phyloP scores from a whole-genome alignment of 2,797 vertebrate species.

The Sebastiscus tertius region DNA sequence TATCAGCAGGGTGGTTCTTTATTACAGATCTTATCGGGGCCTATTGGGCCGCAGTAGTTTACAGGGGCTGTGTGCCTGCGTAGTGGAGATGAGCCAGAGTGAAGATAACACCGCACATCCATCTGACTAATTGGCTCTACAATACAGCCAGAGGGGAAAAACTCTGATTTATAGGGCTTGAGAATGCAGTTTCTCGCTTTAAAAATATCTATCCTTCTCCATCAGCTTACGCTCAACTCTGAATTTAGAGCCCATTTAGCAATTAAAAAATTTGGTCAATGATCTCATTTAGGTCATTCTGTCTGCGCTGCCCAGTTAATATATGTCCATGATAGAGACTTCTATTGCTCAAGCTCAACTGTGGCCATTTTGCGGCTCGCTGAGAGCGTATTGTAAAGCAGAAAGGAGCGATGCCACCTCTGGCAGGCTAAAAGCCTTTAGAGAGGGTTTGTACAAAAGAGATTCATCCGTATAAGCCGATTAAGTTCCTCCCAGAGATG shows the following conservation, averaged over 20 bases:
- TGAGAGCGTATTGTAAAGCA: slow-evolving; percentile 24
- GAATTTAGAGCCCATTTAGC: slow-evolving; percentile 57
- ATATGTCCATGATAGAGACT: slow-evolving; percentile 8
- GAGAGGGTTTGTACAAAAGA: slow-evolving; percentile 38
- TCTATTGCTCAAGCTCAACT: not conserved
- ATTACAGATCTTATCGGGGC: slow-evolving; percentile 66
- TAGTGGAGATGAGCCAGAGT: slow-evolving; percentile 55
- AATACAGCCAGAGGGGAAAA: slow-evolving; percentile 29
- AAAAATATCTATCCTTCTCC: slow-evolving; percentile 49
- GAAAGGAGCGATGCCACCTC: slow-evolving; percentile 24
- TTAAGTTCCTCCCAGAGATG: slow-evolving; percentile 53
- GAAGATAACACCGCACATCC: slow-evolving; percentile 68
- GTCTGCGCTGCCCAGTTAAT: slow-evolving; percentile 11
- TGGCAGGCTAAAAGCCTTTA: slow-evolving; percentile 44
- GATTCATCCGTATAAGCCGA: slow-evolving; percentile 52
- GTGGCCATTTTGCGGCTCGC: slow-evolving; percentile 6
- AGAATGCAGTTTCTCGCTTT: slow-evolving; percentile 46
- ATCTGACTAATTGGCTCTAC: slow-evolving; percentile 75
- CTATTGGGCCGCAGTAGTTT: slow-evolving; percentile 41
- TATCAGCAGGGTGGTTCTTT: slow-evolving; percentile 53
- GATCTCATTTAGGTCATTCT: slow-evolving; percentile 34
- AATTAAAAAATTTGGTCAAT: slow-evolving; percentile 40
- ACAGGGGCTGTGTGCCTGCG: slow-evolving; percentile 32
- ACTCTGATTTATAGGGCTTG: slow-evolving; percentile 55
- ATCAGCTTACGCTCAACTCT: slow-evolving; percentile 33